A percentile compares a stretch with the other conserved stretches of the same genome.
These are phyloP conservation scores for Triops cancriformis DNA, from an alignment of 1,140 invertebrate genomes.

Conservation along the genomic window DNA sequence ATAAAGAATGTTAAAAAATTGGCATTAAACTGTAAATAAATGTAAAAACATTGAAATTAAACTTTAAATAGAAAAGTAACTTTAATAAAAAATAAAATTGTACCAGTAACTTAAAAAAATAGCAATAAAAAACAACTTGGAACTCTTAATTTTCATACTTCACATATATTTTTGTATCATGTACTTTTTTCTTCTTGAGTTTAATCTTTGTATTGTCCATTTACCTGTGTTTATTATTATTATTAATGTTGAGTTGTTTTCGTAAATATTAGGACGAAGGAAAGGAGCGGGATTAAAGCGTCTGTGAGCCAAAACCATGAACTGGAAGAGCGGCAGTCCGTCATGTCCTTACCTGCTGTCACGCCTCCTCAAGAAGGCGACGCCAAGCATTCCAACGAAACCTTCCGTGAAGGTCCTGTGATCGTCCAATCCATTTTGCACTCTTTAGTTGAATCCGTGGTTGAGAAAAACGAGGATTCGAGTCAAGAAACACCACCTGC, in stretches of 20 bases:
- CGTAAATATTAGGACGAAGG: not conserved
- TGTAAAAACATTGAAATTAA: too few relatives aligned
- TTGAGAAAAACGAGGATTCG: not conserved
- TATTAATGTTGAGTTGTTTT: not conserved
- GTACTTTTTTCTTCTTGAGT: too few relatives aligned
- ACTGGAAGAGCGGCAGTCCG: not conserved
- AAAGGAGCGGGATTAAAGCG: not conserved
- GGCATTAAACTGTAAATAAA: too few relatives aligned
- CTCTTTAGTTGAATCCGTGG: not conserved
- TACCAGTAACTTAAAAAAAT: too few relatives aligned
- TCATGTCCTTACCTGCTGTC: not conserved
- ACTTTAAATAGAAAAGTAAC: too few relatives aligned
- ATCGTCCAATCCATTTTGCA: conserved; percentile 1
- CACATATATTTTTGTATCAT: too few relatives aligned
- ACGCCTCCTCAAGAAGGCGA: not conserved
- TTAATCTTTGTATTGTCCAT: not conserved
- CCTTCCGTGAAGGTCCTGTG: not conserved
- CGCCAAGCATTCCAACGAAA: not conserved
- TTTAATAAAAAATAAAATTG: too few relatives aligned
- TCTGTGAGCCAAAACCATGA: not conserved
- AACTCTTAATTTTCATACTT: too few relatives aligned
- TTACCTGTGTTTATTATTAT: not conserved
- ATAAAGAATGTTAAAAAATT: too few relatives aligned
- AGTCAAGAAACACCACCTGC: not conserved
- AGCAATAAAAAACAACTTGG: too few relatives aligned